phyloP scores from a whole-genome alignment of 2,113 vertebrate genomes.

The Chaetodon trifascialis region DNA sequence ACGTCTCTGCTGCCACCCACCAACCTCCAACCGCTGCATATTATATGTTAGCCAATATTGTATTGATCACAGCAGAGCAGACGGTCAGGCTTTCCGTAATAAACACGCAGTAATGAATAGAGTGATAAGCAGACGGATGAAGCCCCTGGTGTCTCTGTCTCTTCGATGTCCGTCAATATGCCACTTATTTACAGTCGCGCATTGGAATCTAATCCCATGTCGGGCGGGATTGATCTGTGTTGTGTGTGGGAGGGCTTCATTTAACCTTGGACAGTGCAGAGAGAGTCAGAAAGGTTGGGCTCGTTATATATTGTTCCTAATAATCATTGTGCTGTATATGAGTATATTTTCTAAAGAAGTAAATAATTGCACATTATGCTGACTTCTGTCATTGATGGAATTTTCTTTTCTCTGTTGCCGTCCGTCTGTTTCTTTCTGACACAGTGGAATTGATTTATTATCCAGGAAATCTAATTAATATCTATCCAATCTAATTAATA shows the following conservation, averaged over 20 bases:
- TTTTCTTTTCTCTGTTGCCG: background rate
- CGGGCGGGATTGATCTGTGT: slow-evolving; percentile 55
- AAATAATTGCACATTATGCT: background rate
- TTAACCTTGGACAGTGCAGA: slow-evolving; percentile 28
- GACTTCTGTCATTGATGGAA: background rate
- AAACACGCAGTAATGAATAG: slow-evolving; percentile 54
- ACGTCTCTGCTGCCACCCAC: background rate
- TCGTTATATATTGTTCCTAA: background rate
- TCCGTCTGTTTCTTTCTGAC: background rate
- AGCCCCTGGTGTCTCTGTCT: slow-evolving; percentile 18
- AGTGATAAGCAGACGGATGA: slow-evolving; percentile 42
- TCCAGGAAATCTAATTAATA: slow-evolving; percentile 10
- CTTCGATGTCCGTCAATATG: slow-evolving; percentile 28
- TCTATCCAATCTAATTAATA: background rate
- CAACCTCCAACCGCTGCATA: background rate
- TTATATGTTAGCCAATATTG: slow-evolving; percentile 37
- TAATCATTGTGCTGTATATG: background rate
- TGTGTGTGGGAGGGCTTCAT: slow-evolving; percentile 21
- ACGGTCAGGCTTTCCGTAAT: slow-evolving; percentile 19
- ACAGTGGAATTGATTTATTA: background rate
- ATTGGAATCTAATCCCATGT: slow-evolving; percentile 60
- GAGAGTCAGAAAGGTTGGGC: background rate
- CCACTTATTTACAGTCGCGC: slow-evolving; percentile 47
- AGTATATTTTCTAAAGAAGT: no score
- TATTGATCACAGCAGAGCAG: slow-evolving; percentile 56